Percentiles rank a stretch among this genome's conserved stretches.
phyloP scores from a whole-genome alignment of 2,113 vertebrate genomes.

The Paradoxurus hermaphroditus region DNA sequence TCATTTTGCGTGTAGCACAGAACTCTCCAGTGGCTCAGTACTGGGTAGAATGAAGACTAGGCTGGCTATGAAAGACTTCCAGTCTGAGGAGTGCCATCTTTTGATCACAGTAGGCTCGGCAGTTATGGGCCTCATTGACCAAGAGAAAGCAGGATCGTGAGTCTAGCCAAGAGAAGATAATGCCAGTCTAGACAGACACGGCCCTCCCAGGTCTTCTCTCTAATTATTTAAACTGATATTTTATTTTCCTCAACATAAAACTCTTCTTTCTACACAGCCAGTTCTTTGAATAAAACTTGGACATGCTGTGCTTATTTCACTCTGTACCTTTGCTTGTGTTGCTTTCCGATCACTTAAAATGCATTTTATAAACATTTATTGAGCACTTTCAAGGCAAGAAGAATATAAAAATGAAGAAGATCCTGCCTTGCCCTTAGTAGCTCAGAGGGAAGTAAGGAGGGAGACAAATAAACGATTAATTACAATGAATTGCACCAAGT shows the following conservation, averaged over 20 bases:
- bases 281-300: background rate
- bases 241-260: background rate
- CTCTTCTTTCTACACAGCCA: background rate
- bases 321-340: background rate
- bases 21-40: background rate
- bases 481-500: background rate
- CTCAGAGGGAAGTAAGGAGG: background rate
- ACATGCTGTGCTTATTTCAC: background rate
- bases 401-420: background rate
- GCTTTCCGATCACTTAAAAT: background rate
- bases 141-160: background rate
- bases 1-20: background rate
- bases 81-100: background rate
- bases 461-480: background rate
- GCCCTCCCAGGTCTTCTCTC: background rate
- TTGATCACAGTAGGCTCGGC: background rate
- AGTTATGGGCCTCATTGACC: background rate
- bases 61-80: background rate
- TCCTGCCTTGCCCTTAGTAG: background rate
- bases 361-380: background rate
- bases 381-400: background rate
- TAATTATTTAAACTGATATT: background rate
- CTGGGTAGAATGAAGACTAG: background rate
- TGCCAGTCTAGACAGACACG: background rate
- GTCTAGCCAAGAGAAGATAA: background rate